Base-by-base conservation (phyloP, 1,140 invertebrate species). In the Penaeus chinensis region DNA sequence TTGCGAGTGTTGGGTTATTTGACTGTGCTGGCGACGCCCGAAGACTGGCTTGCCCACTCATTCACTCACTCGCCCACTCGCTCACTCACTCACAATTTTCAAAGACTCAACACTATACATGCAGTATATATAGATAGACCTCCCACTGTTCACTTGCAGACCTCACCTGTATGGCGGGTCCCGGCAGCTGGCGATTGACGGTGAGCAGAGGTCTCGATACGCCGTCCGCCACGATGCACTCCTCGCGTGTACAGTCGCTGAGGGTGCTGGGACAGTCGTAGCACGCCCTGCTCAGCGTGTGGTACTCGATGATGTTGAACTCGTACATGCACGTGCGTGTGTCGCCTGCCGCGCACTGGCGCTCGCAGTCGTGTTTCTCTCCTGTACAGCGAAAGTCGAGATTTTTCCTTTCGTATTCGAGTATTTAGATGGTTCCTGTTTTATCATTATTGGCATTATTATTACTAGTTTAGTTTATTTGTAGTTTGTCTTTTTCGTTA, bases 151-250 rank as follows among this genome's bases (percentile, higher is more conserved):
- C 32, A 20, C 8, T 69, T 27, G 16, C 0, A 20, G n/a, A 69
- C 18, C 79, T 62, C 47, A 96, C 96, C 93, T 97, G 95, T 63
- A 98, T 95, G 2, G 94, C 91, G 13, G 97, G 97, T 83, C 97
- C 97, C 0, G 97, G 97, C 92, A 98, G 94, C 93, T 95, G 95
- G 81, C 97, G 94, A 92, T 98, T 98, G 10, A 97, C 94, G 0
- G 96, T 95, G 4, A 96, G 94, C n/a, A 98, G 92, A 0, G 95
- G 93, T 89, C 96, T 93, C 42, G 94, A 93, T 11, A 96, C 93
- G 0, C 97, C 97, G 92, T 98, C 96, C 7, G 94, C 96, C 10
- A 96, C 93, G 84, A 98, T 94, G 91, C 97, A 98, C 90, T 98
- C 95, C 1, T 94, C 93, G 63, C 95, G 93, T 74, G 92, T 93